Percentiles rank a stretch among this genome's conserved stretches.
phyloP scores from a whole-genome alignment of 2,113 vertebrate species.

The Micronycteris hirsuta region DNA sequence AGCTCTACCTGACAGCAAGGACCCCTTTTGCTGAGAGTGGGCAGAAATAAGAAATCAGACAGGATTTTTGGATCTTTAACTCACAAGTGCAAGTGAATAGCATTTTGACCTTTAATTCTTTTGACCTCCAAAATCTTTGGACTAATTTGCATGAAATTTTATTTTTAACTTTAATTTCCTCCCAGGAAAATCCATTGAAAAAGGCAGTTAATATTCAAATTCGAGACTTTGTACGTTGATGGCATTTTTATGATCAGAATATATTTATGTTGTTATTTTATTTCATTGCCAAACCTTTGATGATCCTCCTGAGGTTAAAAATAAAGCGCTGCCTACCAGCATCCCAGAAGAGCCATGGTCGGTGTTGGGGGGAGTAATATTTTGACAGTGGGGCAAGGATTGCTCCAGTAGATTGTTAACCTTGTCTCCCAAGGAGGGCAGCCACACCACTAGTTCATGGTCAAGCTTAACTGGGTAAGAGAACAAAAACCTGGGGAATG shows the following conservation, averaged over 20 bases:
- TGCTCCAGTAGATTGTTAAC: not conserved
- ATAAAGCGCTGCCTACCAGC: conserved; percentile 20
- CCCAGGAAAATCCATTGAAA: not conserved
- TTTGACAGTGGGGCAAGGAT: not conserved
- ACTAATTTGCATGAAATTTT: conserved; percentile 49
- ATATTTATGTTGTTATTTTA: conserved; percentile 34
- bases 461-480: not conserved
- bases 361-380: not conserved
- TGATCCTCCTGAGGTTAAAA: not conserved
- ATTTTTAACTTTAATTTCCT: conserved; percentile 57
- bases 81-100: not conserved
- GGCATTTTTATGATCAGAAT: conserved; percentile 12
- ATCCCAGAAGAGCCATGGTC: not conserved
- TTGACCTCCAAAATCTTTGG: conserved; percentile 45
- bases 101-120: conserved; percentile 42
- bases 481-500: not conserved
- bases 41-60: not conserved
- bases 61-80: not conserved
- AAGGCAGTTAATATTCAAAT: conserved; percentile 36
- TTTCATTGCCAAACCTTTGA: not conserved
- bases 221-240: not conserved
- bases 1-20: not conserved
- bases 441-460: not conserved
- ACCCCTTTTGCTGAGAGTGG: not conserved
- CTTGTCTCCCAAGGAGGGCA: not conserved